phyloP scores from a whole-genome alignment of 35 echinoderm and acorn worm genomes.

The Heliocidaris erythrogramma region DNA sequence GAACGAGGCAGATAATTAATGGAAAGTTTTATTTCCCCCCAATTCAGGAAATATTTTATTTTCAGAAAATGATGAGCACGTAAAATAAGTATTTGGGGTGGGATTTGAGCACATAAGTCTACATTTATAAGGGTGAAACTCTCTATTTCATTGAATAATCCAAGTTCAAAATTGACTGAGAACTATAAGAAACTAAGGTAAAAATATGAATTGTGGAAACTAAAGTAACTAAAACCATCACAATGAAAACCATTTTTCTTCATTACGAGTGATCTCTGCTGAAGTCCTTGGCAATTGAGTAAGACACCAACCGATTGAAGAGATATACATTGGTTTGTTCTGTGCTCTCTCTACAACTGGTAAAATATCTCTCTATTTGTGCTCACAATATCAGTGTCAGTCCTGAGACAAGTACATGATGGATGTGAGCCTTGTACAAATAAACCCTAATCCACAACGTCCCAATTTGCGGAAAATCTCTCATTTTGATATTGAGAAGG shows the following conservation, averaged over 20 bases:
- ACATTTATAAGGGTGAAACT: too few relatives aligned
- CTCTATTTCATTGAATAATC: background rate
- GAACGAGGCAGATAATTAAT: too few relatives aligned
- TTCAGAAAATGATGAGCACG: background rate
- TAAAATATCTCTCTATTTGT: conserved; percentile 21
- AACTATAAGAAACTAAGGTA: background rate
- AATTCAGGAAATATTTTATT: too few relatives aligned
- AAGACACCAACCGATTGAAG: background rate
- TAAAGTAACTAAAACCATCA: background rate
- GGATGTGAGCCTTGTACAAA: conserved; percentile 19
- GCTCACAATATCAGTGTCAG: background rate
- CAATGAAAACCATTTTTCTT: background rate
- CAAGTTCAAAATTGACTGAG: background rate
- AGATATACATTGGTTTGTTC: background rate
- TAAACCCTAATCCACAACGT: conserved; percentile 1
- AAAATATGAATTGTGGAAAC: background rate
- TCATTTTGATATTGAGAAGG: background rate
- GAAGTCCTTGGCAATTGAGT: conserved; percentile 2
- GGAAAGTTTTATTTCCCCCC: too few relatives aligned
- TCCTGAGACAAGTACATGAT: background rate
- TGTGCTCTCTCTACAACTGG: background rate
- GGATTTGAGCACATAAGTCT: background rate
- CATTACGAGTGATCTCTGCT: background rate
- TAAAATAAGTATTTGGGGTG: background rate
- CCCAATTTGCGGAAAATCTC: conserved; percentile 34